Evolutionary conservation across 2,888 invertebrate genomes (phyloP).

Genomic region (Nipponacmea schrenckii): DNA sequence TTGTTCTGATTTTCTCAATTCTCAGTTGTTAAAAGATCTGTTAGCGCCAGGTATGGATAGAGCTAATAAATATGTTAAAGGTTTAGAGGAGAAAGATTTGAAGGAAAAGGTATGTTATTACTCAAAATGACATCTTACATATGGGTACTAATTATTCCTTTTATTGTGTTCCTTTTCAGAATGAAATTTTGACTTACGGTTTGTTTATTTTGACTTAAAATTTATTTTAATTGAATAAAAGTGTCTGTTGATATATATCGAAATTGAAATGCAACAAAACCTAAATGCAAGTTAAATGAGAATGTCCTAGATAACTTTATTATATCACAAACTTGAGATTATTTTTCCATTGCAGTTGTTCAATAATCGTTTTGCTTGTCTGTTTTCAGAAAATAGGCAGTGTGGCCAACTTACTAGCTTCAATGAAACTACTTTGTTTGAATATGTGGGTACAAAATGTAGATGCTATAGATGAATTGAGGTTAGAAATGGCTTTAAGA

Average conservation of each 20-base stretch:
- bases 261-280: no score
- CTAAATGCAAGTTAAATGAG: no score
- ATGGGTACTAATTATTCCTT: no score
- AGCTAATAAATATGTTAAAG: conserved; percentile 66
- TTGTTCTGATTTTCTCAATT: conserved; percentile 67
- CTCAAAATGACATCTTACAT: no score
- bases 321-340: no score
- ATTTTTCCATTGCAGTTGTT: no score
- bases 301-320: no score
- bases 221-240: no score
- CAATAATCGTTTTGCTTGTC: neutral
- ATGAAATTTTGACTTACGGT: no score
- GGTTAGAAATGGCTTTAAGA: conserved; percentile 66
- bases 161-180: no score
- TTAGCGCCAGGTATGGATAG: conserved; percentile 66
- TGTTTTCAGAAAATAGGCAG: conserved; percentile 64
- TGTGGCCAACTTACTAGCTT: conserved; percentile 67
- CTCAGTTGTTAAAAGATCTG: conserved; percentile 60
- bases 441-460: conserved; percentile 68
- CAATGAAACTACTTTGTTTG: conserved; percentile 68
- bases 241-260: no score
- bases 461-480: conserved; percentile 65
- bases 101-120: conserved; percentile 67
- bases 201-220: no score
- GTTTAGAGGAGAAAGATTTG: conserved; percentile 67